A percentile compares a stretch with the other conserved stretches of the same genome.
Conservation (phyloP, 2,797 vertebrate genomes). For the Meda fulgida region DNA sequence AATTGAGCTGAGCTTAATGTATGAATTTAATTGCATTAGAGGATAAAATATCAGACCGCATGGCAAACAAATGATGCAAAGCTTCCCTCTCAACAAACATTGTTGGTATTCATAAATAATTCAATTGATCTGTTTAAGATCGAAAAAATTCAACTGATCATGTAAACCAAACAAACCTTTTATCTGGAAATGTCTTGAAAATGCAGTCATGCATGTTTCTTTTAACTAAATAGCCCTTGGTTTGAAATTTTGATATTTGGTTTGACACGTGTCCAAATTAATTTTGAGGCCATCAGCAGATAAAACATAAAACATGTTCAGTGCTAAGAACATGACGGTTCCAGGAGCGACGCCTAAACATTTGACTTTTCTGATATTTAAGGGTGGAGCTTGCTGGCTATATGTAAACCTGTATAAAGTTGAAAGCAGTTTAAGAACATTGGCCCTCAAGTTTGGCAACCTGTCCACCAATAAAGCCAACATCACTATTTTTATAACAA, state of each 20-base stretch:
- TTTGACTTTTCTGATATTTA: slow-evolving; percentile 41
- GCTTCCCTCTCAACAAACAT: not conserved
- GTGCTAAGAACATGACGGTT: too few species aligned
- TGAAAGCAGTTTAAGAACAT: slow-evolving; percentile 78
- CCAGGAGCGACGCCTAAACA: not conserved
- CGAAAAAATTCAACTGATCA: too few species aligned
- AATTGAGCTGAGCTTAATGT: not conserved
- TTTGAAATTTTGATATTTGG: not conserved
- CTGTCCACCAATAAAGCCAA: slow-evolving; percentile 81
- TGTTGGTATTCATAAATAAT: not conserved
- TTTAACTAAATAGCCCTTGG: not conserved
- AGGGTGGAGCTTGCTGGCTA: slow-evolving; percentile 80
- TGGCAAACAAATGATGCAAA: not conserved
- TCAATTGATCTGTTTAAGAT: not conserved
- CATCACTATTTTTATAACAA: slow-evolving; percentile 78
- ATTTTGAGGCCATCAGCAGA: not conserved
- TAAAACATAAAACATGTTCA: too few species aligned
- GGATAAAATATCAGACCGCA: not conserved
- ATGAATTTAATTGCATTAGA: not conserved
- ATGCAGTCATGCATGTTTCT: not conserved
- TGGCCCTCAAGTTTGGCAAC: slow-evolving; percentile 77
- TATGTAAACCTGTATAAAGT: slow-evolving; percentile 80
- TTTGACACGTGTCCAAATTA: not conserved
- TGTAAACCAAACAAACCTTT: not conserved
- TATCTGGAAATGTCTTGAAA: not conserved